phyloP scores from a whole-genome alignment of 1,140 invertebrate genomes.

The Pseudachorutes palmiensis region DNA sequence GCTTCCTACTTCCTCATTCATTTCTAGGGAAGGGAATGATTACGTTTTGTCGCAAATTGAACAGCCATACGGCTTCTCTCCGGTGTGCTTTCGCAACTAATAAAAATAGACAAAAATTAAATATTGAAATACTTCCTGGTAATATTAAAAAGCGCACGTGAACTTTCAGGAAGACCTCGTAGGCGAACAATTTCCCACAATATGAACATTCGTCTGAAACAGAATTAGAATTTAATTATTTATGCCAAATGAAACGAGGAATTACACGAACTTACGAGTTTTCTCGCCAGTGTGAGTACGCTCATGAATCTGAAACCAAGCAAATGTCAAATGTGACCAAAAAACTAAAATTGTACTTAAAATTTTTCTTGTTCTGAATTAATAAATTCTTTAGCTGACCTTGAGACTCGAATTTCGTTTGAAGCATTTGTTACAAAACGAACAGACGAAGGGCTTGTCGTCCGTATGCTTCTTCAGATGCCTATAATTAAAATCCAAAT shows the following conservation, averaged over 20 bases:
- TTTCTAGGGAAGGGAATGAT: not conserved
- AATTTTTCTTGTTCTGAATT: not conserved
- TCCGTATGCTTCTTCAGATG: constrained; percentile 4
- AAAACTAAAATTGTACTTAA: not conserved
- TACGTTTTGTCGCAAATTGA: constrained; percentile 1
- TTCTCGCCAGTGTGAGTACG: not conserved
- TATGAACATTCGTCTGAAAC: not conserved
- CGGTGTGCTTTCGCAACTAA: constrained; percentile 5
- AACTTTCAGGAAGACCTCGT: constrained; percentile 9
- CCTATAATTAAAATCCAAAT: not conserved
- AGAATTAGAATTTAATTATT: not conserved
- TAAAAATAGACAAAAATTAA: not conserved
- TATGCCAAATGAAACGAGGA: not conserved
- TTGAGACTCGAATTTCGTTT: constrained; percentile 1
- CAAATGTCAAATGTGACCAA: not conserved
- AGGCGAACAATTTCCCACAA: not conserved
- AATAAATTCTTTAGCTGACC: not conserved
- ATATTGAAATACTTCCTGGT: not conserved
- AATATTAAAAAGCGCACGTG: not conserved
- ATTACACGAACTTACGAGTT: not conserved
- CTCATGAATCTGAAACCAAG: not conserved
- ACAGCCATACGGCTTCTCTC: not conserved
- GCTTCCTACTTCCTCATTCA: too few species aligned
- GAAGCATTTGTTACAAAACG: not conserved
- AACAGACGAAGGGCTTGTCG: constrained; percentile 1